A percentile compares a stretch with the other conserved stretches of the same genome.
Conservation (phyloP, 2,797 vertebrate genomes). For the Allobates femoralis region DNA sequence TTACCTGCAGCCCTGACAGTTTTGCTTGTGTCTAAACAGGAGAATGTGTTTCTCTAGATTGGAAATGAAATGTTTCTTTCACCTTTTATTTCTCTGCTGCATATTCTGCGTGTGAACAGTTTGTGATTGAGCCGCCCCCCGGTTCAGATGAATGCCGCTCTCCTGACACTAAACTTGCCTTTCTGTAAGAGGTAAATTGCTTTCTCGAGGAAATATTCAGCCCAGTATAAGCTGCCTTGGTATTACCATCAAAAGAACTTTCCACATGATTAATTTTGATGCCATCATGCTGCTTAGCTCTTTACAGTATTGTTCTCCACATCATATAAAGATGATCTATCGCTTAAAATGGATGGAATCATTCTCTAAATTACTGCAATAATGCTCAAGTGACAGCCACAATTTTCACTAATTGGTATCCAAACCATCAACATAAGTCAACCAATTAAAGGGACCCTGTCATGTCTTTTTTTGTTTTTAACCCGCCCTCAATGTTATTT, state of each 20-base stretch:
- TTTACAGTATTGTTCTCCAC: neutral
- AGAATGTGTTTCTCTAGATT: neutral
- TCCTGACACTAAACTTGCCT: constrained; percentile 25
- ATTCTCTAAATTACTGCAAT: neutral
- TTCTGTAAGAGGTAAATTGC: constrained; percentile 41
- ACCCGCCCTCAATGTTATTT: too few species aligned
- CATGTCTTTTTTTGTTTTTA: too few species aligned
- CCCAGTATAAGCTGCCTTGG: constrained; percentile 8
- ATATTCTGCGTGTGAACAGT: constrained; percentile 3
- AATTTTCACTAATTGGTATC: neutral
- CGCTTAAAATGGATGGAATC: neutral
- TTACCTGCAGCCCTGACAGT: neutral
- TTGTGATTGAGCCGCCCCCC: neutral
- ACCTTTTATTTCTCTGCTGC: constrained; percentile 1
- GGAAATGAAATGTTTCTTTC: constrained; percentile 49
- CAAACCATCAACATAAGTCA: neutral
- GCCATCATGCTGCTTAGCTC: neutral
- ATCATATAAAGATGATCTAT: constrained; percentile 12
- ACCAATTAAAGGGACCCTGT: too few species aligned
- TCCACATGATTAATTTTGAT: constrained; percentile 44
- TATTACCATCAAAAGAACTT: constrained; percentile 44
- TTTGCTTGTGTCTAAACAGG: constrained; percentile 15
- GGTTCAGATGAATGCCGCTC: constrained; percentile 15
- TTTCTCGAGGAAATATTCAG: constrained; percentile 15
- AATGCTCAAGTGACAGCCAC: neutral